Evolutionary conservation across 2,888 invertebrate species (phyloP).

Genomic region (Acanthosoma haemorrhoidale): DNA sequence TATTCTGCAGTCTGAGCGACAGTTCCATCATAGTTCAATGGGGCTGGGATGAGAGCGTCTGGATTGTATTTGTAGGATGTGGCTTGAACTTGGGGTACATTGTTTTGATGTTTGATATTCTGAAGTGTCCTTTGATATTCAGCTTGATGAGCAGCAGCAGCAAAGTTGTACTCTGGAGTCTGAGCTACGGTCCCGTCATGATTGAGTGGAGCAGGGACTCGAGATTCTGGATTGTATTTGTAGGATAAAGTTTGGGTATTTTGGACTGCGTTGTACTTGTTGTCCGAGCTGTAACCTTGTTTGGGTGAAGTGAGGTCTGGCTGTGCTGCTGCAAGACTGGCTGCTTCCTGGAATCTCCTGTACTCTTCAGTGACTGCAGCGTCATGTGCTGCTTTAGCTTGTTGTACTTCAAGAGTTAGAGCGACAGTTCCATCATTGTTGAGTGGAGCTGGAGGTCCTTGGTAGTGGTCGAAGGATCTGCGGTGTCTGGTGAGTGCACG

Average conservation of each 20-base stretch:
- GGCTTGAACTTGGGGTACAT: too few relatives aligned
- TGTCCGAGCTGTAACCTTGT: constrained; percentile 18
- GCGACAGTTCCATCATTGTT: constrained; percentile 35
- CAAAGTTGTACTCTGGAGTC: too few relatives aligned
- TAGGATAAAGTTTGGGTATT: constrained; percentile 29
- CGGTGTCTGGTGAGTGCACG: too few relatives aligned
- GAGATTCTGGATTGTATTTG: too few relatives aligned
- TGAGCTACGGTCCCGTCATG: background rate
- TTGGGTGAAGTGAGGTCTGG: too few relatives aligned
- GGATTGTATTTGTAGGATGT: too few relatives aligned
- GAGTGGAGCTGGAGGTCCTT: constrained; percentile 26
- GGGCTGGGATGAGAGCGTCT: too few relatives aligned
- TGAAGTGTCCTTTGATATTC: background rate
- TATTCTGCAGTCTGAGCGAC: too few relatives aligned
- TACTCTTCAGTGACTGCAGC: constrained; percentile 8
- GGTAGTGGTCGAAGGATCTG: too few relatives aligned
- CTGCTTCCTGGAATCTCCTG: background rate
- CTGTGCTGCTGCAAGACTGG: background rate
- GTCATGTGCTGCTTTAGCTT: constrained; percentile 27
- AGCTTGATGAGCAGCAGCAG: constrained; percentile 45
- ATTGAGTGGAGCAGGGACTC: too few relatives aligned
- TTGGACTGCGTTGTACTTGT: constrained; percentile 29
- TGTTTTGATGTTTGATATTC: constrained; percentile 20
- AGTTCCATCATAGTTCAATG: too few relatives aligned
- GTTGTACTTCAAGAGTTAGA: constrained; percentile 29